Percentiles rank a stretch among this genome's conserved stretches.
These are phyloP conservation scores for Torymus texanus DNA, from an alignment of 2,888 invertebrate species.

Conservation along the genomic window DNA sequence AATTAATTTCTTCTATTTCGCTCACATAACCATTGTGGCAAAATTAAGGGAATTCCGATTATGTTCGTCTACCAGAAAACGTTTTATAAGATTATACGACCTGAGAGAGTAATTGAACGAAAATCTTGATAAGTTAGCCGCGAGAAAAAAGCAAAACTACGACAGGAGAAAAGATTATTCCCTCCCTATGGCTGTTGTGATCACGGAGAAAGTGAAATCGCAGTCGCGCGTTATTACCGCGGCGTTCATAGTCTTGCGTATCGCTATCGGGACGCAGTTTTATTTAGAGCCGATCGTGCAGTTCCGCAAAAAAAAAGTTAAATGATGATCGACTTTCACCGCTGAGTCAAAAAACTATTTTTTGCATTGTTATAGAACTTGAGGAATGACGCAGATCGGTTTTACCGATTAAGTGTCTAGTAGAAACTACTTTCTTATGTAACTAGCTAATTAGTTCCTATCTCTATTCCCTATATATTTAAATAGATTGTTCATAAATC, in stretches of 20 bases:
- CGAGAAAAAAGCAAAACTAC: background rate
- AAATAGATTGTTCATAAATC: too few relatives aligned
- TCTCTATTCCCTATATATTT: too few relatives aligned
- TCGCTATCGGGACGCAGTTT: slow-evolving; percentile 2
- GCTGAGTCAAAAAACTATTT: background rate
- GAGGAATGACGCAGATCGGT: slow-evolving; percentile 1
- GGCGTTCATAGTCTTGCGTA: background rate
- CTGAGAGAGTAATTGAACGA: too few relatives aligned
- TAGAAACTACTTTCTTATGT: slow-evolving; percentile 15
- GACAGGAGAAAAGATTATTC: slow-evolving; percentile 5
- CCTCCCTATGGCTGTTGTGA: background rate
- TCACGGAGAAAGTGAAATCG: slow-evolving; percentile 46
- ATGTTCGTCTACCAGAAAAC: too few relatives aligned
- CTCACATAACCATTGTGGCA: too few relatives aligned
- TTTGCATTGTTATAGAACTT: background rate
- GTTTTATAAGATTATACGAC: too few relatives aligned
- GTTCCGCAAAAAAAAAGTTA: slow-evolving; percentile 24
- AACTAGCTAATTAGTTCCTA: background rate
- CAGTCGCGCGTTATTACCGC: slow-evolving; percentile 19
- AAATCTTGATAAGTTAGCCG: too few relatives aligned
- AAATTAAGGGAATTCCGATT: too few relatives aligned
- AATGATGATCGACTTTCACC: slow-evolving; percentile 44
- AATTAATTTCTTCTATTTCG: too few relatives aligned
- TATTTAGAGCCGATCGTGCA: background rate
- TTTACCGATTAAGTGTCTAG: slow-evolving; percentile 8